Evolutionary conservation across 2,888 invertebrate species (phyloP).

Genomic region (Papilio protenor): DNA sequence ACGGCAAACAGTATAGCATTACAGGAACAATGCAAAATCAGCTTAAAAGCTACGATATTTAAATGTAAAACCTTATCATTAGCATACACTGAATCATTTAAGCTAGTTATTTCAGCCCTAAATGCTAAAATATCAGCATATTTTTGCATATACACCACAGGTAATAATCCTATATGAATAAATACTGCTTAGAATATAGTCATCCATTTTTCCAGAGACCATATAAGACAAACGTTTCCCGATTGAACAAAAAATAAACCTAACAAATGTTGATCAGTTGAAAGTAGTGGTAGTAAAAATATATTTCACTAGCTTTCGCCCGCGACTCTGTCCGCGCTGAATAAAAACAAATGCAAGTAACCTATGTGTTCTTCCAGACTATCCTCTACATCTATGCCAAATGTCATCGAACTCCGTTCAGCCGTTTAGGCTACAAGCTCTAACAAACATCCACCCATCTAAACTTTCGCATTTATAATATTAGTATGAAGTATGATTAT

Average conservation of each 20-base stretch:
- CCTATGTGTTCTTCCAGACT: too few relatives aligned
- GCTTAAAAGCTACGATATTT: constrained; percentile 16
- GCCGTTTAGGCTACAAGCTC: too few relatives aligned
- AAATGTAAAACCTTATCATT: constrained; percentile 28
- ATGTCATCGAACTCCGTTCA: too few relatives aligned
- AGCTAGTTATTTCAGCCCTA: background rate
- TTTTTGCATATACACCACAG: background rate
- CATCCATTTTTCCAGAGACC: background rate
- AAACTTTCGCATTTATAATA: too few relatives aligned
- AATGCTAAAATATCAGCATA: background rate
- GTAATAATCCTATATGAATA: background rate
- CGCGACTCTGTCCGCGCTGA: too few relatives aligned
- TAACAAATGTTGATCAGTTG: background rate
- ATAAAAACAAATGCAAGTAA: too few relatives aligned
- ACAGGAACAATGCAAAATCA: constrained; percentile 3
- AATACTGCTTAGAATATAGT: background rate
- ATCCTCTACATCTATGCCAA: too few relatives aligned
- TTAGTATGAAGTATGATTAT: too few relatives aligned
- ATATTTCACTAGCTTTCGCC: too few relatives aligned
- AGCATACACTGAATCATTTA: constrained; percentile 6
- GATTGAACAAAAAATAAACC: background rate
- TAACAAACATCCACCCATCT: too few relatives aligned
- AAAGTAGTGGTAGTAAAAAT: background rate
- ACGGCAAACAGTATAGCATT: constrained; percentile 17
- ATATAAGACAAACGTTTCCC: background rate